Base-by-base conservation (phyloP, 2,888 invertebrate species). In the Lasioglossum pauxillum region DNA sequence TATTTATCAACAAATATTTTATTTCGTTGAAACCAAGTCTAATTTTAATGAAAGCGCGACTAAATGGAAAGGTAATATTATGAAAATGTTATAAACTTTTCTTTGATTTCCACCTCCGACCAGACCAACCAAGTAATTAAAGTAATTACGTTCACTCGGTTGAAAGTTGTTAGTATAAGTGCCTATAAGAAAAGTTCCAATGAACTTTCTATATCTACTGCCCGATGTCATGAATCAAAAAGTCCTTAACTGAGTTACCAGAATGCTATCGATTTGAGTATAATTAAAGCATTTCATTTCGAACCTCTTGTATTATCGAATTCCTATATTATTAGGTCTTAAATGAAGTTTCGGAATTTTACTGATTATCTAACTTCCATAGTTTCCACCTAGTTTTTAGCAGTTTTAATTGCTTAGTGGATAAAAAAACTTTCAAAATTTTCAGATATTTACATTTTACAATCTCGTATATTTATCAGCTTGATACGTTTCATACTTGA, bases 131-230 rank as follows among this genome's bases (percentile, higher is more conserved):
- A 60, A 60, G 60, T 27, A 60, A 60, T 60, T 60, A 60, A 60
- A 60, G 27, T 60, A 60, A 41, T 73, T 73, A 46, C 46, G 73
- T 73, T 31, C 44, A 73, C n/a, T 31, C 46, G 5, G 38, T 38
- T 23, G 75, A 53, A 57, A 75, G 38, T n/a, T 53, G 19, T 53
- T 75, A 27, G 60, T 16, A 38, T 46, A 75, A 75, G 53, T 53
- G 53, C n/a, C 53, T 19, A n/a, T n/a, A 31, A 53, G 38, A 75
- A 75, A 75, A 46, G 31, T 73, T 75, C 53, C 53, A 16, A n/a
- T 38, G n/a, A 75, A 38, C 35, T 38, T 57, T n/a, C 14, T 75
- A 31, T 35, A 57, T 75, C 53, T n/a, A 19, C 31, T 74, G n/a
- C 14, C 35, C 53, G 53, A 74, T n/a, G 49, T 27, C 49, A 35